Base-by-base conservation (phyloP, 2,113 vertebrate genomes). In the Falcunculus frontatus region DNA sequence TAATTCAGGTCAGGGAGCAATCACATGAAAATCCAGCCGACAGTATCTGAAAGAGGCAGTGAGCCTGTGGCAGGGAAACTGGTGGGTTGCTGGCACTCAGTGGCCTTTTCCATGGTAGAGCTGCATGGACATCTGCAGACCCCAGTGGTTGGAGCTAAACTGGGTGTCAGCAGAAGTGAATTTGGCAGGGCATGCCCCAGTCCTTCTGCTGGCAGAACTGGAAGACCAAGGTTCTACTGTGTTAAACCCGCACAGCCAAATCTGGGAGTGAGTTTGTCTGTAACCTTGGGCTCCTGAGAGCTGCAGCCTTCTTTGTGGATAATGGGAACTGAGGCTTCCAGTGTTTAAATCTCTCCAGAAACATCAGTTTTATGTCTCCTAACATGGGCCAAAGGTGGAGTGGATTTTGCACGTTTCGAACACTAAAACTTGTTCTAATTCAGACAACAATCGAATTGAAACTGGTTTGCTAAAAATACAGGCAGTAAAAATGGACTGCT, bases 311-410 rank as follows among this genome's bases (percentile, higher is more conserved):
- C 27, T 60, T 1, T 0, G 18, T 32, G 41, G 33, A 17, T 19
- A 44, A 29, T 30, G 44, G 44, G 6, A 75, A 11, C 35, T 21
- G 37, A 52, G 65, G 9, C 29, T 55, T 55, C 16, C 4, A 8
- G 35, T 62, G 25, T 63, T 63, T 46, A 57, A 70, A 39, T 22
- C 29, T 53, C 46, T 69, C 19, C 23, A 57, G 44, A 87, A 87
- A 16, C 27, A 52, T 30, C 8, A 26, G 32, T 11, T 84, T 65
- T 59, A 11, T 21, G 4, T 68, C 20, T 23, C 23, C 30, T 75
- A 29, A 35, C 4, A 1, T 2, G 7, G 21, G 25, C 11, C 0
- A 6, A 26, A 65, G 6, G 3, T 63, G 52, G 26, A 23, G 22
- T 4, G 3, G 22, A 16, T 79, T 89, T 67, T 78, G 47, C 10